These are phyloP conservation scores for Lamellibrachia columna DNA, from an alignment of 2,888 invertebrate species.

Conservation along the genomic window DNA sequence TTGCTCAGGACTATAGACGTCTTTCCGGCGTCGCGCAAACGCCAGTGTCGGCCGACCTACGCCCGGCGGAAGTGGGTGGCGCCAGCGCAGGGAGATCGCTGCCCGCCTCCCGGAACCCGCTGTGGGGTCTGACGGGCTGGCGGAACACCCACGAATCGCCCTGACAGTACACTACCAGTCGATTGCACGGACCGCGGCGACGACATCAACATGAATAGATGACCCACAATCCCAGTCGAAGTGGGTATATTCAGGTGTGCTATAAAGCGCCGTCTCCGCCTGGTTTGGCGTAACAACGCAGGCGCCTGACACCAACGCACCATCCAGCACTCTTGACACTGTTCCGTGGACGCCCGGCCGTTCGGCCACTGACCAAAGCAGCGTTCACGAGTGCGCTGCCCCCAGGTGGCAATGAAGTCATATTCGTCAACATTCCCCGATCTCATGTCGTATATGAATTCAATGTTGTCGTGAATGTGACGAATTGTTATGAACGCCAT, in stretches of 20 bases:
- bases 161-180: not conserved
- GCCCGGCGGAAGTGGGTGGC: not conserved
- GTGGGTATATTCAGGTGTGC: not conserved
- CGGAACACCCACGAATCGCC: not conserved
- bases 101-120: not conserved
- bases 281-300: not conserved
- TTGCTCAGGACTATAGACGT: constrained; percentile 3
- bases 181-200: not conserved
- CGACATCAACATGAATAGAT: not conserved
- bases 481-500: not conserved
- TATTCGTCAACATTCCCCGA: constrained; percentile 12
- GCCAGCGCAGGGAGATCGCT: not conserved
- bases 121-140: not conserved
- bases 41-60: not conserved
- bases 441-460: not conserved
- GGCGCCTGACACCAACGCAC: not conserved
- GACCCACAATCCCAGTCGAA: not conserved
- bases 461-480: not conserved
- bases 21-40: not conserved
- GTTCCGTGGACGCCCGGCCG: not conserved
- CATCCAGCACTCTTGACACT: not conserved
- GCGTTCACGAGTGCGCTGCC: not conserved
- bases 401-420: not conserved
- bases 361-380: constrained; percentile 1
- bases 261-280: not conserved